Evolutionary conservation across 2,113 vertebrate genomes (phyloP), one percentile per base, ranked within the genome.

Genomic region (Sardina pilchardus): DNA sequence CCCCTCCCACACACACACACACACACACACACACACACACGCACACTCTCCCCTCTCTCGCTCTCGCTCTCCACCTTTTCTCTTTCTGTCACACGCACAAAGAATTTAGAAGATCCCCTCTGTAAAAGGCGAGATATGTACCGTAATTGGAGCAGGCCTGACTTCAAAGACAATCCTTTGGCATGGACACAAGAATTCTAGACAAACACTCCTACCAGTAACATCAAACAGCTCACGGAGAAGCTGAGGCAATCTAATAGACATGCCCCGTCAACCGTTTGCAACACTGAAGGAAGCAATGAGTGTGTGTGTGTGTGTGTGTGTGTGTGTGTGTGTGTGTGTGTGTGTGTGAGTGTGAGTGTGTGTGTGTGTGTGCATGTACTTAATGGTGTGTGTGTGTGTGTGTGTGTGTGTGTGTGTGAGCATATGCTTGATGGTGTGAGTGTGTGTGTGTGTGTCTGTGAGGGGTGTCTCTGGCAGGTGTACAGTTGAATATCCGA

Each of bases 141-240:
- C 21, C 0, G 75, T 42, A 75, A 86, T 67, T 75, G 48, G 48
- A 83, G 63, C 71, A 78, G 47, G 80, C 44, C 83, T 84, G 81
- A 81, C 82, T 85, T 89, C 82, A 87, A 83, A 88, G 67, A 6
- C 85, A 78, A 47, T 81, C 50, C 83, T 47, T 82, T 87, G 86
- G 85, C 83, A 26, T 14, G 42, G 50, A 36, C 75, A 56, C 85
- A 86, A 89, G 85, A 86, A 89, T 88, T 88, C 50, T 10, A 16
- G 81, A 86, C 81, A 85, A 85, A 83, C 84, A 75, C 9, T 44
- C 39, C 45, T 83, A 86, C 81, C 71, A 86, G 83, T 85, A 81
- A 85, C 84, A 85, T 87, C 81, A 87, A 85, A 84, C 43, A 50
- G 30, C 83, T 86, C 50, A 83, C 30, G 30, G 7, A 47, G 21